Evolutionary conservation across 2,797 vertebrate species (phyloP), one percentile per base, ranked within the genome.

Genomic region (Sebastes cheni): DNA sequence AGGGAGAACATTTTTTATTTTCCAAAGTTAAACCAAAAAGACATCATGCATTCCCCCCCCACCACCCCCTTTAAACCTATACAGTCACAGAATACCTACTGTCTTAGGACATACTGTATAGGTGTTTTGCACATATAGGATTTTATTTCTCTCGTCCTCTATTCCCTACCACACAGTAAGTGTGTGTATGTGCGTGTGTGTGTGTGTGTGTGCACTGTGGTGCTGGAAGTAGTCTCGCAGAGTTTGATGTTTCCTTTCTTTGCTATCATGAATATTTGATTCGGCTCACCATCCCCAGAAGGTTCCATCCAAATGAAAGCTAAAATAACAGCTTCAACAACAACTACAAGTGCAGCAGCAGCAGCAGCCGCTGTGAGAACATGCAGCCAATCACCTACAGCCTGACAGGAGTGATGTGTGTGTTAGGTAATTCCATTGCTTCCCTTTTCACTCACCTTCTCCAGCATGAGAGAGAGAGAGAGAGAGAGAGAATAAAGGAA

Each of bases 261-360:
- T 91, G 86, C 84, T 61, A 64, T 89, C 91, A 92, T 91, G 81
- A 92, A 93, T 93, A 92, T 91, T 93, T 92, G 82, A 93, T 89
- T 85, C 76, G n/a, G 79, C 81, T 73, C 85, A 85, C 75, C 81
- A 74, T 86, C 83, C 83, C 89, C 89, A 84, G 86, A 89, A 90
- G 89, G 80, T 88, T 90, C 64, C 71, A 77, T 87, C 73, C 69
- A 89, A 93, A 89, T 77, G 77, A 84, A 90, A 89, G 74, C 82
- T 81, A 87, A 88, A 91, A 89, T 85, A 87, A 78, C 79, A 83
- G 56, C 77, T 84, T 74, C 89, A 73, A 82, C 82, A 86, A 86
- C 81, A 85, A 84, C 81, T 67, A 75, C 85, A 81, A 64, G 54
- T 85, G 74, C 58, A 13, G 55, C 39, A 42, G 39, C 36, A 27